Evolutionary conservation across 64 coral and sea anemone genomes (phyloP).

Genomic region (Montipora foliosa): DNA sequence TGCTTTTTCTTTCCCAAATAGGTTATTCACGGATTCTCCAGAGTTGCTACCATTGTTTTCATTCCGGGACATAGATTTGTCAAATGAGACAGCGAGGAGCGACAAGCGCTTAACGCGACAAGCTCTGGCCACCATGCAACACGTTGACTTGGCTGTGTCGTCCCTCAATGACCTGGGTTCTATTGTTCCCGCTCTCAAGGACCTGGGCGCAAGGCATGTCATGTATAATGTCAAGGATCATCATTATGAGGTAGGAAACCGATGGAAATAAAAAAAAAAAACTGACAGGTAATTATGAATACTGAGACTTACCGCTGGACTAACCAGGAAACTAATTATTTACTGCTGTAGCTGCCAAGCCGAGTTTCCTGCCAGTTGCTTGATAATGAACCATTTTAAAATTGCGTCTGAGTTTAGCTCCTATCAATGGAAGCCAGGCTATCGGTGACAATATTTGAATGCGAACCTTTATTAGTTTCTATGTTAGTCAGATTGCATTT

Average conservation of each 20-base stretch:
- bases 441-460: no score
- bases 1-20: neutral
- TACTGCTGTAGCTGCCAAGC: no score
- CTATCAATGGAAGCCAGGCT: no score
- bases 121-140: conserved; percentile 36
- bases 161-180: conserved; percentile 42
- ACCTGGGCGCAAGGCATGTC: conserved; percentile 43
- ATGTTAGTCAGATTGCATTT: no score
- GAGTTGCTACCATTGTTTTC: conserved; percentile 47
- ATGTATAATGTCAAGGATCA: conserved; percentile 57
- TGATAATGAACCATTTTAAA: no score
- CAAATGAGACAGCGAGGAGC: conserved; percentile 7
- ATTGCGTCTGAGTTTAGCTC: no score
- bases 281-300: no score
- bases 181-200: conserved; percentile 44
- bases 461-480: no score
- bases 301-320: no score
- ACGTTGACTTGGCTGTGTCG: conserved; percentile 41
- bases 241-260: conserved; percentile 50
- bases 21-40: conserved; percentile 38
- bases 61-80: conserved; percentile 46
- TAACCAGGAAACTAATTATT: no score
- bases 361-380: no score
- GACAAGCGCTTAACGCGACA: conserved; percentile 37
- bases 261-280: neutral